Evolutionary conservation across 2,797 vertebrate species (phyloP), one percentile per base, ranked within the genome.

Genomic region (Sebastes jordani): DNA sequence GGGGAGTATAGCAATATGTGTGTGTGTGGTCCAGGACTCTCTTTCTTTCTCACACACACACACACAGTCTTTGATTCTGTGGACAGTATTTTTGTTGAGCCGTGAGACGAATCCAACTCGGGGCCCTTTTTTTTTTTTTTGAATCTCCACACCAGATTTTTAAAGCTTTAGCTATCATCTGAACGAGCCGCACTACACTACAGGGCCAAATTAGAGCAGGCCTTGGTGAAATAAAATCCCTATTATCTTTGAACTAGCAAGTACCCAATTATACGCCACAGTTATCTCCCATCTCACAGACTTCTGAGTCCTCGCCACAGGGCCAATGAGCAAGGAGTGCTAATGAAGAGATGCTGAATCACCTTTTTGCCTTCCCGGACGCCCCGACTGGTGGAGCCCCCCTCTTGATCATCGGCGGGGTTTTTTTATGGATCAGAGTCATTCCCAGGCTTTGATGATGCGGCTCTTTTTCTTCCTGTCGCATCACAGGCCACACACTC

Each of bases 161-260:
- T 86, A 74, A 78, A 22, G 20, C 63, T 82, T 70, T 61, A 42
- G 78, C 83, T 74, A 82, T 91, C 76, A 81, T 88, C 85, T 83
- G 74, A 78, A 74, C 54, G 5, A 4, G 23, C 80, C 20, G 62
- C 70, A 71, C 74, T 65, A 60, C 58, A 86, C 87, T 81, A 82
- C 88, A 89, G 90, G 85, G 88, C 87, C 81, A 86, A 92, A 92
- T 90, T 89, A 91, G 80, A 90, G 73, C 74, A 66, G 81, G 82
- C 78, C 85, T 74, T 74, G 75, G 86, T 87, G 74, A 92, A 92
- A 88, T 88, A 89, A 88, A 91, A 83, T 80, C 87, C 89, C 86
- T 81, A 88, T 93, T 92, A 92, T 93, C 89, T 92, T 89, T 92
- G 88, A 93, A 92, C 88, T 86, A 86, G 89, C 90, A 89, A 89